Conservation (phyloP, 2,888 invertebrate genomes). For the Coecobrya sp. region DNA sequence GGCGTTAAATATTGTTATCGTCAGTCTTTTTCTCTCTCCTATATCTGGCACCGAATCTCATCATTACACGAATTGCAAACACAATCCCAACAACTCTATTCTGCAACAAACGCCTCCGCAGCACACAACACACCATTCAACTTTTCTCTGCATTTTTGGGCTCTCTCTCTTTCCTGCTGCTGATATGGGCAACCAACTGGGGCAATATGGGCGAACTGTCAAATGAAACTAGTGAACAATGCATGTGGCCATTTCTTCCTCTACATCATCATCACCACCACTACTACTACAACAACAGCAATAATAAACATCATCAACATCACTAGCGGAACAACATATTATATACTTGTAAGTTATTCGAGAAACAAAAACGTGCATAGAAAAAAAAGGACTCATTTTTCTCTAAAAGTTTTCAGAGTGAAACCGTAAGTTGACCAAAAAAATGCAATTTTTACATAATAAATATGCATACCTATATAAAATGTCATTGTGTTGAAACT, state of each 20-base stretch:
- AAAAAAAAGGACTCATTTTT: no score
- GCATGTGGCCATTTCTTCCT: neutral
- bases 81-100: neutral
- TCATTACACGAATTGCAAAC: conserved; percentile 57
- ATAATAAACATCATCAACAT: neutral
- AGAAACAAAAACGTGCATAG: no score
- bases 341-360: conserved; percentile 11
- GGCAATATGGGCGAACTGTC: conserved; percentile 64
- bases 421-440: neutral
- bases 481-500: neutral
- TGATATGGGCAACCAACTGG: conserved; percentile 19
- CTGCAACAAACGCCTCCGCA: neutral
- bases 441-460: no score
- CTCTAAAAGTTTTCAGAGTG: neutral
- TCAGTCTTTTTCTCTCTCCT: conserved; percentile 88
- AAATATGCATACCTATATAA: neutral
- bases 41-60: conserved; percentile 87
- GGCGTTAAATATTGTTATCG: conserved; percentile 86
- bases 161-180: neutral
- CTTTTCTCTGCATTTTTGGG: neutral
- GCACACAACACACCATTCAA: neutral
- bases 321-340: no score
- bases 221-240: neutral
- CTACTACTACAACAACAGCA: neutral
- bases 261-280: neutral